phyloP scores from a whole-genome alignment of 37 sponge, comb jelly and placozoan genomes.

The Agelas oroides region DNA sequence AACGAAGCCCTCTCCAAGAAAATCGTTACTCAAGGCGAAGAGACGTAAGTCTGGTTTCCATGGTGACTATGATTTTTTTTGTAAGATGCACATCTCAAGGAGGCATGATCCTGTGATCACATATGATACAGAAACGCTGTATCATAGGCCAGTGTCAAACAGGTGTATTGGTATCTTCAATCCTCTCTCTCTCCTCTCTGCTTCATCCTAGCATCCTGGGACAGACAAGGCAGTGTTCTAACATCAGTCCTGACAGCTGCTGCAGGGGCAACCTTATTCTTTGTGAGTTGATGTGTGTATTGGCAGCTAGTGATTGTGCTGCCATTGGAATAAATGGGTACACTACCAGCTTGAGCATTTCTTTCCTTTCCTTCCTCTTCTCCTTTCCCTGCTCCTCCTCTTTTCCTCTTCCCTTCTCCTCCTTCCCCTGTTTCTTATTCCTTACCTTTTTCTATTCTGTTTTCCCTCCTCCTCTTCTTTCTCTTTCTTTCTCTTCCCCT shows the following conservation, averaged over 20 bases:
- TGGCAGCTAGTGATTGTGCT: too few species aligned
- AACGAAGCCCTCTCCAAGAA: conserved; percentile 44
- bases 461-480: neutral
- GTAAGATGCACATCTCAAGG: too few species aligned
- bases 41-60: conserved; percentile 21
- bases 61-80: neutral
- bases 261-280: conserved; percentile 68
- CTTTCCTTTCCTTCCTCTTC: neutral
- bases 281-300: conserved; percentile 41
- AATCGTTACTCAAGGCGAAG: conserved; percentile 51
- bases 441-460: neutral
- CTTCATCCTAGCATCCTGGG: too few species aligned
- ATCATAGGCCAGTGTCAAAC: too few species aligned
- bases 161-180: too few species aligned
- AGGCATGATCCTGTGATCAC: too few species aligned
- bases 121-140: too few species aligned
- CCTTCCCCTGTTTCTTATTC: neutral
- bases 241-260: conserved; percentile 79
- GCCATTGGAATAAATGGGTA: too few species aligned
- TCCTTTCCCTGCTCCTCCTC: too few species aligned
- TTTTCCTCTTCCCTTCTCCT: neutral
- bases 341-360: neutral
- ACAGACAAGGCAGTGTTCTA: conserved; percentile 30
- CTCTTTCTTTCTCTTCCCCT: neutral
- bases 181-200: too few species aligned